Conservation (phyloP, 1,140 invertebrate genomes). For the Gryon sp. region DNA sequence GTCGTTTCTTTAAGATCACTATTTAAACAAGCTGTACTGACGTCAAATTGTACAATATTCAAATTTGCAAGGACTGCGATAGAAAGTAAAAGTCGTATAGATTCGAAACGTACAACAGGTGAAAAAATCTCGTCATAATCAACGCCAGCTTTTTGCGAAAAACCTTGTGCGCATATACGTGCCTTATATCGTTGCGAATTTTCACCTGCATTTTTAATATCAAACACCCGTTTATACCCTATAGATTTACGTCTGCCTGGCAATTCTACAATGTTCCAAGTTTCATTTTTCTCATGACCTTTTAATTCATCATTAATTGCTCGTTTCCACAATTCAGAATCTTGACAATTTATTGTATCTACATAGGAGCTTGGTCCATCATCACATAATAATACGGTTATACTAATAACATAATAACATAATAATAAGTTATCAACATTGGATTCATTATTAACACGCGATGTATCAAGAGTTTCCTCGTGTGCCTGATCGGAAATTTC, state of each 20-base stretch:
- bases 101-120: constrained; percentile 35
- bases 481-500: too few species aligned
- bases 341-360: constrained; percentile 26
- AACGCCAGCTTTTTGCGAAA: constrained; percentile 23
- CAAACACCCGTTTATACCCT: constrained; percentile 72
- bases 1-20: constrained; percentile 27
- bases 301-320: constrained; percentile 58
- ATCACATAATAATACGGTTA: not conserved
- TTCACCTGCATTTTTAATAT: constrained; percentile 62
- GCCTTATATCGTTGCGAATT: constrained; percentile 68
- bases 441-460: too few species aligned
- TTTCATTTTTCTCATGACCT: constrained; percentile 56
- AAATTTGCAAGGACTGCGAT: constrained; percentile 27
- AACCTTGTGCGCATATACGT: constrained; percentile 58
- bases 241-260: constrained; percentile 61
- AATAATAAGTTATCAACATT: too few species aligned
- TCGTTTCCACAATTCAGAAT: constrained; percentile 35
- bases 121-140: constrained; percentile 52
- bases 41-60: constrained; percentile 30
- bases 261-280: constrained; percentile 42
- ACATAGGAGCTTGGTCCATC: constrained; percentile 29
- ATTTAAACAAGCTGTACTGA: constrained; percentile 41
- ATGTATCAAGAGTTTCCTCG: too few species aligned
- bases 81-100: constrained; percentile 16
- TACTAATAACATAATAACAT: not conserved